Evolutionary conservation across 2,113 vertebrate species (phyloP).

Genomic region (Campylomormyrus numenius): DNA sequence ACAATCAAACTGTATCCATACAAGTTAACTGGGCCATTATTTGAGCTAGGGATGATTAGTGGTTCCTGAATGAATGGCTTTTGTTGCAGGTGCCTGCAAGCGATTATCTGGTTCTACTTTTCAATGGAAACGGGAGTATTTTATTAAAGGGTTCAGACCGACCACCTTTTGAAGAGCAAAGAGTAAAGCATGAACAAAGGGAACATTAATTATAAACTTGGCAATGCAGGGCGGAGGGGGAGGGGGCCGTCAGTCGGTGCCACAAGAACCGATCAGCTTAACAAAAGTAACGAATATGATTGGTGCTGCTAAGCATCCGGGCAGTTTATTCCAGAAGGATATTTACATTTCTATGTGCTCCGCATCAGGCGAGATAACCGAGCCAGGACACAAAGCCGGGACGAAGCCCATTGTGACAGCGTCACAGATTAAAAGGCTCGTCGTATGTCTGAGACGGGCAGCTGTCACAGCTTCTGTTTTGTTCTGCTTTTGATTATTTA

Average conservation of each 20-base stretch:
- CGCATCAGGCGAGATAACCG: not conserved
- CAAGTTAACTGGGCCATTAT: not conserved
- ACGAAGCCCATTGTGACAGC: not conserved
- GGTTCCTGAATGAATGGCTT: not conserved
- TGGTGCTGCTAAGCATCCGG: not conserved
- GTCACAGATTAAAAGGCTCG: not conserved
- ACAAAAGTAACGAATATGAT: not conserved
- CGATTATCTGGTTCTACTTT: not conserved
- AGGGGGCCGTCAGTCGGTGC: not conserved
- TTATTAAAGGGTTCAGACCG: not conserved
- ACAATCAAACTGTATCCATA: not conserved
- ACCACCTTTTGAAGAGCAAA: not conserved
- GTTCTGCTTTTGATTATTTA: not conserved
- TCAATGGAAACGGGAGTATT: not conserved
- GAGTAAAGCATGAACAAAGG: not conserved
- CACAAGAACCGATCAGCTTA: not conserved
- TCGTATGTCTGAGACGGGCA: not conserved
- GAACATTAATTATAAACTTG: conserved; percentile 6
- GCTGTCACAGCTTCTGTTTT: not conserved
- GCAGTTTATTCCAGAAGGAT: not conserved
- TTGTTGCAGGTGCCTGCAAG: not conserved
- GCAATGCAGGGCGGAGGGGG: not conserved
- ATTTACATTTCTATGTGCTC: not conserved
- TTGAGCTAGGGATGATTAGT: not conserved
- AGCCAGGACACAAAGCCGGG: not conserved